These are phyloP conservation scores for Mesocentrotus franciscanus DNA, from an alignment of 53 echinoderm and acorn worm genomes.

Conservation along the genomic window DNA sequence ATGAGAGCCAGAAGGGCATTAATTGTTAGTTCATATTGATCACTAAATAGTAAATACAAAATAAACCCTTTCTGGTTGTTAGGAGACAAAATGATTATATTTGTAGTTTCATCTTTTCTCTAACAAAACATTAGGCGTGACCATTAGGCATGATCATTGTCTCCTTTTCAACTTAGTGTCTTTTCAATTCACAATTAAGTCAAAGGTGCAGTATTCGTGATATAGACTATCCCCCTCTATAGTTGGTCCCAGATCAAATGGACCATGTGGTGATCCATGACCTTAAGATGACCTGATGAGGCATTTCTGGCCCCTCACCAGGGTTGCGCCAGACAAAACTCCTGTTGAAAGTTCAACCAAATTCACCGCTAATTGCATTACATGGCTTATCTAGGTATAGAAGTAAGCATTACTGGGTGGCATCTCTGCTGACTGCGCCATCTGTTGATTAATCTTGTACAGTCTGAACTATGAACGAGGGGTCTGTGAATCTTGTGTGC, in stretches of 20 bases:
- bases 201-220: background rate
- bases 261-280: background rate
- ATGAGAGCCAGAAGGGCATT: too few relatives aligned
- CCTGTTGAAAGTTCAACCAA: slow-evolving; percentile 30
- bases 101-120: background rate
- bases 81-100: too few relatives aligned
- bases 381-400: slow-evolving; percentile 32
- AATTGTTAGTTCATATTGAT: too few relatives aligned
- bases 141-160: background rate
- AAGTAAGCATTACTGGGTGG: background rate
- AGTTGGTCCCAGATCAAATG: background rate
- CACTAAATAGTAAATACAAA: too few relatives aligned
- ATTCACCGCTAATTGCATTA: slow-evolving; percentile 53
- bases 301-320: background rate
- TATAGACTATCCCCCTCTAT: background rate
- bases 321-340: slow-evolving; percentile 45
- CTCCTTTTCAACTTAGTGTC: background rate
- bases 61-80: too few relatives aligned
- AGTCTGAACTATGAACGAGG: background rate
- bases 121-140: background rate
- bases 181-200: background rate
- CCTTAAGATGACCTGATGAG: slow-evolving; percentile 40
- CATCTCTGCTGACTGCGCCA: background rate
- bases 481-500: background rate
- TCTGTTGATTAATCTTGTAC: background rate